Evolutionary conservation across 2,797 vertebrate species (phyloP).

Genomic region (Spizella passerina): DNA sequence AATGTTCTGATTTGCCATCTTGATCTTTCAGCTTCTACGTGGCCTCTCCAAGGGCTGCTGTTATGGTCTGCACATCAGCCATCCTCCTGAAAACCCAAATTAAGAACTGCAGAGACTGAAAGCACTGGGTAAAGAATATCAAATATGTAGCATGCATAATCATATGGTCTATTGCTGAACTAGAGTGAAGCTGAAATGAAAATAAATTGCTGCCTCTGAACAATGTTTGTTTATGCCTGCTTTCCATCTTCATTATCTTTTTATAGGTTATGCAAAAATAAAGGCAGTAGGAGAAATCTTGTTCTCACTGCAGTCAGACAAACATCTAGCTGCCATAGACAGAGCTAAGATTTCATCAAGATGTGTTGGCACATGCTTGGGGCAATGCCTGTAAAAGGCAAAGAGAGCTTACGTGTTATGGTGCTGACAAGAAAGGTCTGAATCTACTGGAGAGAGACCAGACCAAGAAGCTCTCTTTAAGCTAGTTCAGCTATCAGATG

Average conservation of each 20-base stretch:
- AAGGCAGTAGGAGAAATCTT: neutral
- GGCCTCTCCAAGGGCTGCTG: neutral
- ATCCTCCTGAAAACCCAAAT: neutral
- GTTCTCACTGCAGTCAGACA: neutral
- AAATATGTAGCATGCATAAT: neutral
- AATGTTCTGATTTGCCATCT: accelerated
- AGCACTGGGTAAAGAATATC: neutral
- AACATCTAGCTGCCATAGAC: neutral
- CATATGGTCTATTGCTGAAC: neutral
- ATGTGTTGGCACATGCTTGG: neutral
- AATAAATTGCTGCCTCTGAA: neutral
- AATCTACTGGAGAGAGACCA: neutral
- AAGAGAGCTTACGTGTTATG: neutral
- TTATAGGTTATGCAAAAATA: neutral
- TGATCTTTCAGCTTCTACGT: neutral
- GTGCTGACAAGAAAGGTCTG: neutral
- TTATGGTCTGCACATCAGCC: neutral
- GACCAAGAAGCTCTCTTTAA: neutral
- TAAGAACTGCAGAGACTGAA: neutral
- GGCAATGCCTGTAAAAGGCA: neutral
- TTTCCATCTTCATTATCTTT: neutral
- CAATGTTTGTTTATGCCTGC: neutral
- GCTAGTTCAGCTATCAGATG: neutral
- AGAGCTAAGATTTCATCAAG: neutral
- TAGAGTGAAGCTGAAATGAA: neutral